Evolutionary conservation across 2,888 invertebrate genomes (phyloP).

Genomic region (Sinohyriopsis cumingii): DNA sequence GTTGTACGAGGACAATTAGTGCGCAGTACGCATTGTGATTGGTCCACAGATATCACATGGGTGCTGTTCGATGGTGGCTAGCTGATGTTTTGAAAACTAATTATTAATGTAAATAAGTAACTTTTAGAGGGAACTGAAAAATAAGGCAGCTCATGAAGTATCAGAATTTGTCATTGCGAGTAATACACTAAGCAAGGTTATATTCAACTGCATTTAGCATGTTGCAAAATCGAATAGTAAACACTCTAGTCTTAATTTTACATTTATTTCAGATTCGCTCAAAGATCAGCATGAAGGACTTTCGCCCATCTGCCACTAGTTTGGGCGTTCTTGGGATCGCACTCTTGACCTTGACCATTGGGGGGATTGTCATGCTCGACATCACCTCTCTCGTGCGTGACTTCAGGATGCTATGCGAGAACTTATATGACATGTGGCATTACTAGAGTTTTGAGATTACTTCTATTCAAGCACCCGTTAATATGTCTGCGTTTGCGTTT

Average conservation of each 20-base stretch:
- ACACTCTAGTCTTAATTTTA: not conserved
- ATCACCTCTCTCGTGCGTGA: constrained; percentile 20
- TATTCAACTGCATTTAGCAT: too few species aligned
- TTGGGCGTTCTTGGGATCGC: constrained; percentile 23
- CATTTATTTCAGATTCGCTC: constrained; percentile 18
- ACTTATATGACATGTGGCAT: constrained; percentile 11
- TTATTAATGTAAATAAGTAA: too few species aligned
- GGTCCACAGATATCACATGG: not conserved
- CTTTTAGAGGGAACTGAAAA: too few species aligned
- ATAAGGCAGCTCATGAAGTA: too few species aligned
- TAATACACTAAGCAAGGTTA: too few species aligned
- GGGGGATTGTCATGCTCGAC: constrained; percentile 19
- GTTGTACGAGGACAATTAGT: not conserved
- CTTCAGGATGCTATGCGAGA: constrained; percentile 12
- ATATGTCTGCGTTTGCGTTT: too few species aligned
- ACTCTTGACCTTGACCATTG: constrained; percentile 18
- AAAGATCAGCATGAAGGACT: constrained; percentile 26
- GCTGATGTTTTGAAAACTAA: not conserved
- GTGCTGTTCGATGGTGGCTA: not conserved
- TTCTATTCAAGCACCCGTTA: too few species aligned
- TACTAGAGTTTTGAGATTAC: too few species aligned
- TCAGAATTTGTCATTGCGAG: too few species aligned
- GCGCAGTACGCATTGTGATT: not conserved
- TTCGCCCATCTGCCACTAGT: constrained; percentile 25
- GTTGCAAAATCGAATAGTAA: too few species aligned